These are phyloP conservation scores for Aix galericulata DNA, from an alignment of 2,113 vertebrate genomes.

Conservation along the genomic window DNA sequence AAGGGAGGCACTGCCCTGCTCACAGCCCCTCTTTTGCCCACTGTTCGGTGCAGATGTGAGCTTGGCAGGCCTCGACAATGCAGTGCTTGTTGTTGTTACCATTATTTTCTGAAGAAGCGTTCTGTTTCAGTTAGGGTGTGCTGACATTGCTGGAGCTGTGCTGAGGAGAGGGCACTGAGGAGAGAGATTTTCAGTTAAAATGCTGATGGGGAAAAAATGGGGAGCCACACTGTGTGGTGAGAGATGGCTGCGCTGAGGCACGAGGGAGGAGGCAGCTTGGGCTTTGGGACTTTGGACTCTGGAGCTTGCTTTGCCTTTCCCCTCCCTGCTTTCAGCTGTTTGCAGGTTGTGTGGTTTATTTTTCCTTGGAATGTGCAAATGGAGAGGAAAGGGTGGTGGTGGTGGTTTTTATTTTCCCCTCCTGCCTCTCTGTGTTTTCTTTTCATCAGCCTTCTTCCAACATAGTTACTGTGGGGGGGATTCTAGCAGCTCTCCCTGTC, in stretches of 20 bases:
- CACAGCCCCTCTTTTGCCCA: background rate
- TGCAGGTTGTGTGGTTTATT: background rate
- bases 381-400: background rate
- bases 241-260: background rate
- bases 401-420: background rate
- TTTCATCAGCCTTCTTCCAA: background rate
- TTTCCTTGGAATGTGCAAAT: background rate
- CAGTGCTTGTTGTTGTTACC: background rate
- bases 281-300: constrained; percentile 21
- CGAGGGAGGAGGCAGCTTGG: background rate
- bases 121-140: background rate
- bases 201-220: rapidly evolving
- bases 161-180: background rate
- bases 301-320: background rate
- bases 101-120: background rate
- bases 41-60: background rate
- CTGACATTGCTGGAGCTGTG: background rate
- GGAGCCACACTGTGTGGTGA: background rate
- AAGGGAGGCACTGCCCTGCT: rapidly evolving
- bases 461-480: background rate
- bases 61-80: background rate
- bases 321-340: background rate
- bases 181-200: background rate
- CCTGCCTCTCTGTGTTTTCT: background rate
- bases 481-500: background rate